Conservation (phyloP, 2,888 invertebrate genomes). For the Leptinotarsa tumamoca region DNA sequence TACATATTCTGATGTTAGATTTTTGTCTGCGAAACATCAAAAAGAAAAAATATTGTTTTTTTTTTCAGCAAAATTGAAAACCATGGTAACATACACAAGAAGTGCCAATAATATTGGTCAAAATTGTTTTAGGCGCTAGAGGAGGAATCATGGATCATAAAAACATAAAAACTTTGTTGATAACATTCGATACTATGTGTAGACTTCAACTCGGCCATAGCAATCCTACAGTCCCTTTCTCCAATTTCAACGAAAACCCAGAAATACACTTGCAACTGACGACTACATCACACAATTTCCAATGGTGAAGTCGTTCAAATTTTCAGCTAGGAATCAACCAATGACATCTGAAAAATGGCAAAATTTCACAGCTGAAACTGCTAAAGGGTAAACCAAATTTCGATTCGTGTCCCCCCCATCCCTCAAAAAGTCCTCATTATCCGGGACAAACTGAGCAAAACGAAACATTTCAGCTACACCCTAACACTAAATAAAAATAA, state of each 20-base stretch:
- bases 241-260: constrained; percentile 8
- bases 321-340: not conserved
- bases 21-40: no score
- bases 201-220: not conserved
- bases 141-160: no score
- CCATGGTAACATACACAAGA: no score
- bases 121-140: no score
- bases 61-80: no score
- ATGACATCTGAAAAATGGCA: not conserved
- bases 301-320: not conserved
- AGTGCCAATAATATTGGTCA: no score
- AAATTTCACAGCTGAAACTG: not conserved
- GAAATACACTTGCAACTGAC: constrained; percentile 33
- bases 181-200: not conserved
- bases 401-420: no score
- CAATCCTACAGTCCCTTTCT: not conserved
- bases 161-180: not conserved
- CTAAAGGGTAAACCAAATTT: no score
- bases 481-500: constrained; percentile 52
- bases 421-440: no score
- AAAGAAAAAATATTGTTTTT: no score
- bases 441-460: no score
- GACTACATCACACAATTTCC: not conserved
- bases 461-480: constrained; percentile 18
- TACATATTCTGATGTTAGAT: no score